phyloP scores from a whole-genome alignment of 2,888 invertebrate species.

The Caenorhabditis sp. region DNA sequence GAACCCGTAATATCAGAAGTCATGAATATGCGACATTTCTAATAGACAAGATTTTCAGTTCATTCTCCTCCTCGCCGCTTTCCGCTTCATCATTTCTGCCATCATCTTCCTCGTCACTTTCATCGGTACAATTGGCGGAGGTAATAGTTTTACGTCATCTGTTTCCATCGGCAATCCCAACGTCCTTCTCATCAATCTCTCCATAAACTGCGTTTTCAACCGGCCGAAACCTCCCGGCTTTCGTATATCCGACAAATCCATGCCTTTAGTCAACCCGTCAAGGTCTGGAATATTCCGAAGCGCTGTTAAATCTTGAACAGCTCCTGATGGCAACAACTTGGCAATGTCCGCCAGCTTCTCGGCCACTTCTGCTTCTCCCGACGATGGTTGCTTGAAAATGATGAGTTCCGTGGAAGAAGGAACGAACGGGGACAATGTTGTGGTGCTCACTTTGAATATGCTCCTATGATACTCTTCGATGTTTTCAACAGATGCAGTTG shows the following conservation, averaged over 20 bases:
- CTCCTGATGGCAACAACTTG: conserved; percentile 73
- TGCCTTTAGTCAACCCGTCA: conserved; percentile 78
- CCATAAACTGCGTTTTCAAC: conserved; percentile 79
- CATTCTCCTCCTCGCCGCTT: conserved; percentile 39
- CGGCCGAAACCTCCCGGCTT: conserved; percentile 79
- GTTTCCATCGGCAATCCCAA: conserved; percentile 73
- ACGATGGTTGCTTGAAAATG: conserved; percentile 66
- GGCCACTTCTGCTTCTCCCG: conserved; percentile 65
- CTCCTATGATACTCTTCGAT: conserved; percentile 72
- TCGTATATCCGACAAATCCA: conserved; percentile 78
- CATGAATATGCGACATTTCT: conserved; percentile 16
- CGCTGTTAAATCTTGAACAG: conserved; percentile 76
- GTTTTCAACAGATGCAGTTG: background rate
- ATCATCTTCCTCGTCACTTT: conserved; percentile 74
- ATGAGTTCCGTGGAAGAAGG: conserved; percentile 50
- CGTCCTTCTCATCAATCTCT: conserved; percentile 76
- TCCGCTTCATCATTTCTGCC: conserved; percentile 64
- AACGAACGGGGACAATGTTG: conserved; percentile 14
- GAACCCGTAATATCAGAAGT: conserved; percentile 32
- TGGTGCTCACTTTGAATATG: conserved; percentile 68
- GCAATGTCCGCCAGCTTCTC: conserved; percentile 70
- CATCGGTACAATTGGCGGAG: conserved; percentile 76
- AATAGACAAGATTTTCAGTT: background rate
- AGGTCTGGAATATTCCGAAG: conserved; percentile 79
- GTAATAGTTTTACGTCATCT: conserved; percentile 58